Conservation (phyloP, 2,113 vertebrate genomes). For the Sphyrna mokarran region DNA sequence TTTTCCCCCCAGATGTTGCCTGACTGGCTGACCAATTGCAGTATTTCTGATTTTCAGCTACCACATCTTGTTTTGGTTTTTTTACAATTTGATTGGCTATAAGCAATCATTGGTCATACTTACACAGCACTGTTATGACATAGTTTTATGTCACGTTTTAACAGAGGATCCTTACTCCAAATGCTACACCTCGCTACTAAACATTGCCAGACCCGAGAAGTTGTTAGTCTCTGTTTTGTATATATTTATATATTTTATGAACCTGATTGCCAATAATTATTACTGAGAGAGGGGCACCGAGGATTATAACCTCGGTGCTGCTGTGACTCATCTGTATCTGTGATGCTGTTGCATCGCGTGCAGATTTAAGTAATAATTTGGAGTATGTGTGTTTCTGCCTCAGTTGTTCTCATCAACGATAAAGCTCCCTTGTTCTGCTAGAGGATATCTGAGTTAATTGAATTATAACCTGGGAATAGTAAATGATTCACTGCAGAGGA, state of each 20-base stretch:
- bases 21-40: neutral
- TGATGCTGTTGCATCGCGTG: neutral
- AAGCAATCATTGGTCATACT: neutral
- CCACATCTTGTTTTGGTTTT: neutral
- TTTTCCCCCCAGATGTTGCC: neutral
- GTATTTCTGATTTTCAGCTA: neutral
- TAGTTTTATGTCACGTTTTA: neutral
- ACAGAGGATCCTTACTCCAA: neutral
- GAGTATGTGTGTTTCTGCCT: neutral
- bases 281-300: too few species aligned
- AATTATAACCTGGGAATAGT: neutral
- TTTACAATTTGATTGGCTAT: neutral
- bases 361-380: neutral
- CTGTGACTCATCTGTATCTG: neutral
- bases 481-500: neutral
- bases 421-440: neutral
- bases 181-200: neutral
- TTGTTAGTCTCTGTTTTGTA: neutral
- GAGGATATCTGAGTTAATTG: neutral
- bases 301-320: neutral
- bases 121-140: neutral
- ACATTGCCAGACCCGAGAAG: neutral
- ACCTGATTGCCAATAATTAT: neutral
- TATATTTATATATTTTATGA: neutral
- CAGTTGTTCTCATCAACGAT: neutral